phyloP scores from a whole-genome alignment of 2,888 invertebrate species.

The Pinctada fucata region DNA sequence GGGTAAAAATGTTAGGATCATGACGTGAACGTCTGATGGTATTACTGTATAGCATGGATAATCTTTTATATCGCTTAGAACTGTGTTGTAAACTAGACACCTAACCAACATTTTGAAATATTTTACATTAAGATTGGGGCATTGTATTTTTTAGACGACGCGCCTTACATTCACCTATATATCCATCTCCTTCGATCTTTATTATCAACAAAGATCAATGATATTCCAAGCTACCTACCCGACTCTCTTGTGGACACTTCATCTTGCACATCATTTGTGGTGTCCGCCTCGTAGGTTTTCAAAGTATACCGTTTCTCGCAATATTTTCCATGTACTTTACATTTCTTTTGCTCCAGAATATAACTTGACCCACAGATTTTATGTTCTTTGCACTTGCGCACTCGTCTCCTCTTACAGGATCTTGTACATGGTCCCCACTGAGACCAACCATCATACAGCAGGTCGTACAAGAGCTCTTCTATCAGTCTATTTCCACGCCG shows the following conservation, averaged over 20 bases:
- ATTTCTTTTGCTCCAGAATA: conserved; percentile 89
- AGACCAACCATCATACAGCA: conserved; percentile 82
- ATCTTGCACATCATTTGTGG: neutral
- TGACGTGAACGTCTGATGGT: too few relatives aligned
- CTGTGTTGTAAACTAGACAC: too few relatives aligned
- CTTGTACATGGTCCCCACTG: conserved; percentile 89
- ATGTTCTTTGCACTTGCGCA: conserved; percentile 85
- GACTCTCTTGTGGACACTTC: conserved; percentile 8
- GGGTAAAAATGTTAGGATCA: too few relatives aligned
- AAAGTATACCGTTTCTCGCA: conserved; percentile 80
- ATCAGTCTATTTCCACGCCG: conserved; percentile 59
- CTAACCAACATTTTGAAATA: too few relatives aligned
- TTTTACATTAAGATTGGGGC: too few relatives aligned
- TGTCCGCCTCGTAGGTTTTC: conserved; percentile 15
- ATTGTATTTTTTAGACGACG: too few relatives aligned
- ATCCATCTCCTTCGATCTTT: too few relatives aligned
- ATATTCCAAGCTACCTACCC: neutral
- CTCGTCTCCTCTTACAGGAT: conserved; percentile 87
- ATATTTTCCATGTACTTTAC: conserved; percentile 88
- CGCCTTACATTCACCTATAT: too few relatives aligned
- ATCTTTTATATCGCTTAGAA: too few relatives aligned
- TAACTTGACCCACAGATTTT: conserved; percentile 87
- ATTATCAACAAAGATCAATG: too few relatives aligned
- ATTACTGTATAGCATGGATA: too few relatives aligned
- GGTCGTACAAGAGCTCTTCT: conserved; percentile 68